Evolutionary conservation across 2,797 vertebrate genomes (phyloP).

Genomic region (Schizopygopsis pylzovi): DNA sequence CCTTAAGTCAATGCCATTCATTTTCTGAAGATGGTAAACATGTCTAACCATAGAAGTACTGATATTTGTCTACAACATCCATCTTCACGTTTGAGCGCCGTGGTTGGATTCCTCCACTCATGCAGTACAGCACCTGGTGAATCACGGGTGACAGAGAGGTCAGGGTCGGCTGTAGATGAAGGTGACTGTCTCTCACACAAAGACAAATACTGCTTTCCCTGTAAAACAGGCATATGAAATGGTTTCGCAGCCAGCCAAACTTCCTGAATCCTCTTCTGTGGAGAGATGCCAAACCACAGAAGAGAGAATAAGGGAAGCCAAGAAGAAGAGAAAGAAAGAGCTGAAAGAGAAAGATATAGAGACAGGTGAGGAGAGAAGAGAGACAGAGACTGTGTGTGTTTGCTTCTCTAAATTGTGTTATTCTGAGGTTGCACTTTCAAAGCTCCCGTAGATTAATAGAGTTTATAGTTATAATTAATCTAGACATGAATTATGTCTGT

Average conservation of each 20-base stretch:
- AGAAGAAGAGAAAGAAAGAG: conserved; percentile 3
- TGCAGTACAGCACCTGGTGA: background rate
- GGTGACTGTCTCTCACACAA: conserved; percentile 57
- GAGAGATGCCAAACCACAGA: conserved; percentile 77
- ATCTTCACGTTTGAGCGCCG: background rate
- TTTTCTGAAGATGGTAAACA: background rate
- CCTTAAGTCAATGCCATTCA: background rate
- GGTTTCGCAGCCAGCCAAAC: conserved; percentile 55
- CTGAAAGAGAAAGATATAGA: conserved; percentile 50
- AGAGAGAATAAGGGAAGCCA: conserved; percentile 38
- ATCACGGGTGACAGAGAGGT: conserved; percentile 23
- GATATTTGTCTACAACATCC: background rate
- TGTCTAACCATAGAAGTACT: background rate
- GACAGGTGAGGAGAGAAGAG: conserved; percentile 60
- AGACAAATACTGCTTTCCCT: conserved; percentile 56
- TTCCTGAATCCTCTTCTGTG: conserved; percentile 64
- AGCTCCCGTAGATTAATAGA: background rate
- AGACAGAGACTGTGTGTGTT: background rate
- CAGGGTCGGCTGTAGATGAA: conserved; percentile 72
- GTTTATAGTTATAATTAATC: background rate
- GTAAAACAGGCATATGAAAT: conserved; percentile 53
- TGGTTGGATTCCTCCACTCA: background rate
- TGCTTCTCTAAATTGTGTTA: background rate
- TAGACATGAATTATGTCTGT: background rate
- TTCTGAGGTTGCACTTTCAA: background rate